phyloP scores from a whole-genome alignment of 2,888 invertebrate species.

The Tanytarsus gracilentus region DNA sequence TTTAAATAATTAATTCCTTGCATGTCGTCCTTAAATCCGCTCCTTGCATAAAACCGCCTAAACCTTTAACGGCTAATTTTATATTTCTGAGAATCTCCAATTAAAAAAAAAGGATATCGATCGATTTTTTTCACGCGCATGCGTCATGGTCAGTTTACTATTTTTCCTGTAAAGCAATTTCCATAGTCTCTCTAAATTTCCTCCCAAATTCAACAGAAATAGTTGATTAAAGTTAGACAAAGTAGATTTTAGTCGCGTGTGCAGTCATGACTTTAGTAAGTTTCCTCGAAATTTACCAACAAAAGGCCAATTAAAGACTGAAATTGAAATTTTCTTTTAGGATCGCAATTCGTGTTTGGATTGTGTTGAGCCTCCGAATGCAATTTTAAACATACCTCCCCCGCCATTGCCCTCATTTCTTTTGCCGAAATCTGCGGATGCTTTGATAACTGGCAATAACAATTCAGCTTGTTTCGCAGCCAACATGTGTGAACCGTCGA shows the following conservation, averaged over 20 bases:
- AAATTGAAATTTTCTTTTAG: background rate
- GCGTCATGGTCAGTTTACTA: background rate
- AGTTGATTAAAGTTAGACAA: background rate
- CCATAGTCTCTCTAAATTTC: background rate
- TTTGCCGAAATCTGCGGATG: slow-evolving; percentile 41
- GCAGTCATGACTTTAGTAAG: slow-evolving; percentile 16
- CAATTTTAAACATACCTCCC: slow-evolving; percentile 73
- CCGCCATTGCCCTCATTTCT: slow-evolving; percentile 75
- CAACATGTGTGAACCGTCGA: slow-evolving; percentile 54
- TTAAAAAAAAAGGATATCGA: background rate
- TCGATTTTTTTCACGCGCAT: slow-evolving; percentile 17
- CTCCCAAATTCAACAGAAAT: background rate
- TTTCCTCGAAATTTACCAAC: background rate
- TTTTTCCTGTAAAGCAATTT: slow-evolving; percentile 20
- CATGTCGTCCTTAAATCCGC: no score
- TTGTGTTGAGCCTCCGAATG: slow-evolving; percentile 56
- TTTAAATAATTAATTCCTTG: no score
- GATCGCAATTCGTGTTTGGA: slow-evolving; percentile 18
- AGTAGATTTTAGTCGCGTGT: no score
- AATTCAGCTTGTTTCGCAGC: slow-evolving; percentile 55
- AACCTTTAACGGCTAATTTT: background rate
- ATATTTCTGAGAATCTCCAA: background rate
- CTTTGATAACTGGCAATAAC: slow-evolving; percentile 46
- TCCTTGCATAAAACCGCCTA: background rate
- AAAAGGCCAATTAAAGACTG: background rate